Conservation (phyloP, 2,888 invertebrate species). For the Cryptocephalus primarius region DNA sequence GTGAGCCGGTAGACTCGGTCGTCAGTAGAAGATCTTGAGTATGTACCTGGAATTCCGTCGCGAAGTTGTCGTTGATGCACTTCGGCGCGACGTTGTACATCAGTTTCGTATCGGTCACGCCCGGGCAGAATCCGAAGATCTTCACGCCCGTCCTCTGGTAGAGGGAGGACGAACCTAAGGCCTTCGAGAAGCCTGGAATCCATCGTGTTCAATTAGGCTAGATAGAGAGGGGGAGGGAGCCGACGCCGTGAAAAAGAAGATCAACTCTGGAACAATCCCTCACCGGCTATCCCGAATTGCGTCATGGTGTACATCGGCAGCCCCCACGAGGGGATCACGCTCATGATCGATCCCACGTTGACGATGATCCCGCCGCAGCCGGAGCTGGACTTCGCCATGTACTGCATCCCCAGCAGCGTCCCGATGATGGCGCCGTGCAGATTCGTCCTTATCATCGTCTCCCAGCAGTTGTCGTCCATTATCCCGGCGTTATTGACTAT, state of each 20-base stretch:
- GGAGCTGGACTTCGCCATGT: conserved; percentile 44
- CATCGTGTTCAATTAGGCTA: conserved; percentile 23
- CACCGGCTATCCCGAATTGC: conserved; percentile 25
- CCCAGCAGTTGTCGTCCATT: conserved; percentile 67
- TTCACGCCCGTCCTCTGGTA: conserved; percentile 41
- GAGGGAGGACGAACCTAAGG: conserved; percentile 28
- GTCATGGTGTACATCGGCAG: conserved; percentile 43
- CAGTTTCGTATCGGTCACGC: conserved; percentile 39
- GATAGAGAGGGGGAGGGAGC: too few relatives aligned
- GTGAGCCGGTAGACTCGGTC: too few relatives aligned
- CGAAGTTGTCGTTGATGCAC: conserved; percentile 26
- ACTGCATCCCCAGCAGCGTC: conserved; percentile 43
- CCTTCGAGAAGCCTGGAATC: conserved; percentile 24
- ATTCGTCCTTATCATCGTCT: conserved; percentile 47
- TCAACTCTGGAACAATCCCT: too few relatives aligned
- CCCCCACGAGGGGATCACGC: conserved; percentile 41
- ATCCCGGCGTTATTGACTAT: conserved; percentile 66
- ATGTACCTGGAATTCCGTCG: conserved; percentile 18
- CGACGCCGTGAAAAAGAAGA: too few relatives aligned
- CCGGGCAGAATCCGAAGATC: conserved; percentile 44
- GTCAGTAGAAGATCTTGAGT: too few relatives aligned
- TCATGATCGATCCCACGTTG: conserved; percentile 51
- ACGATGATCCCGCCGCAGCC: conserved; percentile 52
- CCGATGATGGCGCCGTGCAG: conserved; percentile 31
- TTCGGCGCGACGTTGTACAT: conserved; percentile 23